Base-by-base conservation (phyloP, 2,113 vertebrate genomes). In the Semnornis frantzii region DNA sequence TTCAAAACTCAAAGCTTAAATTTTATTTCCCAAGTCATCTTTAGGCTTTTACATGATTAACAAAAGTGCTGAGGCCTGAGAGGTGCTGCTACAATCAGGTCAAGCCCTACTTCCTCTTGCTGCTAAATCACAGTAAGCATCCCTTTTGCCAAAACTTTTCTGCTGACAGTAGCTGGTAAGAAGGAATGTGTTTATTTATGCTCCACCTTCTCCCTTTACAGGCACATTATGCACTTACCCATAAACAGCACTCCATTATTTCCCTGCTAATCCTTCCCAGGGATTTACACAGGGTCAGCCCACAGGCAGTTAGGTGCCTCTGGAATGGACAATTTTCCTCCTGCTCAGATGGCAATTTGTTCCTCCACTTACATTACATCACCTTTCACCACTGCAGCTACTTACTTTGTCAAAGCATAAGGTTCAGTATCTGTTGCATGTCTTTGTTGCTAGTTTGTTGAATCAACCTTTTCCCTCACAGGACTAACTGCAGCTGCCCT, bases 101-200 rank as follows among this genome's bases (percentile, higher is more conserved):
- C 88, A 90, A 15, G 50, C 46, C 46, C 17, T 92, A 30, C 34
- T 75, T 84, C 63, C 68, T 65, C 39, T 54, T 82, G 77, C 58
- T 82, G 74, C 24, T 94, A 87, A 87, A 91, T 92, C 39, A 63
- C 59, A 69, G n/a, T 58, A 87, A 94, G 84, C 23, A 76, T 55
- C 3, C 34, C 16, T 69, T 91, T 70, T 55, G 63, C 55, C 78
- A 89, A 75, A 93, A 92, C 30, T 12, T 78, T 91, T 87, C 37
- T 85, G 63, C 84, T 91, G 78, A 89, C 75, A 73, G 57, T 20
- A 55, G 30, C 20, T 54, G 50, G 79, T 27, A n/a, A 72, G 44
- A 91, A 94, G 20, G 2, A 70, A 65, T 72, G 34, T 1, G 0
- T 8, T 82, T 89, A 75, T 90, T 93, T 79, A 58, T 82, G 62